Percentiles rank a stretch among this genome's conserved stretches.
Conservation (phyloP, 2,113 vertebrate genomes). For the Tragelaphus scriptus region DNA sequence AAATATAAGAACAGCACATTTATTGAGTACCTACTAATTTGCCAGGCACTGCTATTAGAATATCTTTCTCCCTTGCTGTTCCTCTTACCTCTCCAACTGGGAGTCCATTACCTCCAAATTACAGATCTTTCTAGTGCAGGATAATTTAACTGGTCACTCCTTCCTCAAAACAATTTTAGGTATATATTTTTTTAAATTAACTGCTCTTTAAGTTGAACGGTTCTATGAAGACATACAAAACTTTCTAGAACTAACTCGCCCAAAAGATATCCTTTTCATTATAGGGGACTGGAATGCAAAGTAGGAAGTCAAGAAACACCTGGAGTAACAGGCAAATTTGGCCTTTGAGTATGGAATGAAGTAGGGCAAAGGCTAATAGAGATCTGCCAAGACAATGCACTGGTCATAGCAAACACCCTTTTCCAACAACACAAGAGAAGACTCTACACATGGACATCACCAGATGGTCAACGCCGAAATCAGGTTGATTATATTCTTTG, state of each 20-base stretch:
- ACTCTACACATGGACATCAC: background rate
- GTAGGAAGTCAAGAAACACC: background rate
- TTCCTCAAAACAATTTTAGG: background rate
- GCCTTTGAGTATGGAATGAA: no score
- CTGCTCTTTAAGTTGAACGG: fast-evolving
- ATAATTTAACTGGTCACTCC: background rate
- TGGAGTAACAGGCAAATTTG: background rate
- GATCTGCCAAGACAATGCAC: background rate
- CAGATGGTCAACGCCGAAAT: background rate
- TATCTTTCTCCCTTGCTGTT: background rate
- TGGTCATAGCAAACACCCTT: background rate
- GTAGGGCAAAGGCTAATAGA: background rate
- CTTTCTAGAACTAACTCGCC: background rate
- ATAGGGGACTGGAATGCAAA: background rate
- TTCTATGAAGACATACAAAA: background rate
- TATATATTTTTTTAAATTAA: background rate
- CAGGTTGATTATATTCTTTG: background rate
- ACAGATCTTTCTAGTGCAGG: background rate
- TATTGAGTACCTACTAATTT: background rate
- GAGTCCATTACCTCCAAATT: background rate
- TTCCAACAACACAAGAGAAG: background rate
- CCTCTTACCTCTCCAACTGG: background rate
- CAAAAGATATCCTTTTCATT: background rate
- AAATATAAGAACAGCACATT: background rate
- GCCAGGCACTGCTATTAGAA: background rate